Evolutionary conservation across 2,888 invertebrate species (phyloP).

Genomic region (Amitus sp.): DNA sequence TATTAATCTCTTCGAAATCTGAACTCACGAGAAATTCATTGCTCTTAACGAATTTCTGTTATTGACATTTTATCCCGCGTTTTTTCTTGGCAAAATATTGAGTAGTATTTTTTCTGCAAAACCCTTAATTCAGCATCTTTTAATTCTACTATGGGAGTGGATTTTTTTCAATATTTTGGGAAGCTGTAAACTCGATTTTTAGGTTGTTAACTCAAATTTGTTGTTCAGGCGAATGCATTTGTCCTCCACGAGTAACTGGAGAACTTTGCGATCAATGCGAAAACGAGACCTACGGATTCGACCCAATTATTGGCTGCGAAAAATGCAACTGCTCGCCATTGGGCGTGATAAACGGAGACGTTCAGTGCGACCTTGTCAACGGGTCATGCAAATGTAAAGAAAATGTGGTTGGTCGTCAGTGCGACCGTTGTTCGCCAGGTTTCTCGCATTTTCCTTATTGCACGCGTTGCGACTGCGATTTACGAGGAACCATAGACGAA

Average conservation of each 20-base stretch:
- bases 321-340: conserved; percentile 89
- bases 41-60: too few relatives aligned
- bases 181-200: too few relatives aligned
- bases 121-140: too few relatives aligned
- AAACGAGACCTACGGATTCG: conserved; percentile 89
- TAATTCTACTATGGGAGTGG: too few relatives aligned
- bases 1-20: too few relatives aligned
- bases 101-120: too few relatives aligned
- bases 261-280: conserved; percentile 90
- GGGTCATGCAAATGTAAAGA: conserved; percentile 91
- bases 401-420: conserved; percentile 88
- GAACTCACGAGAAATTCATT: too few relatives aligned
- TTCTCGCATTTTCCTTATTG: conserved; percentile 91
- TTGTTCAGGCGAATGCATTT: conserved; percentile 82
- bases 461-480: conserved; percentile 82
- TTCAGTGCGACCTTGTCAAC: conserved; percentile 88
- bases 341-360: conserved; percentile 80
- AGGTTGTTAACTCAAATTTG: too few relatives aligned
- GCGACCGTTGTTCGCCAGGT: conserved; percentile 88
- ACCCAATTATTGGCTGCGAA: conserved; percentile 94
- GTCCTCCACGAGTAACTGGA: conserved; percentile 91
- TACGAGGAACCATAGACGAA: conserved; percentile 83
- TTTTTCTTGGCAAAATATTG: too few relatives aligned
- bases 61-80: too few relatives aligned
- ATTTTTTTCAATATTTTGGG: too few relatives aligned